Conservation (phyloP, 2,113 vertebrate species). For the Burhinus bistriatus region DNA sequence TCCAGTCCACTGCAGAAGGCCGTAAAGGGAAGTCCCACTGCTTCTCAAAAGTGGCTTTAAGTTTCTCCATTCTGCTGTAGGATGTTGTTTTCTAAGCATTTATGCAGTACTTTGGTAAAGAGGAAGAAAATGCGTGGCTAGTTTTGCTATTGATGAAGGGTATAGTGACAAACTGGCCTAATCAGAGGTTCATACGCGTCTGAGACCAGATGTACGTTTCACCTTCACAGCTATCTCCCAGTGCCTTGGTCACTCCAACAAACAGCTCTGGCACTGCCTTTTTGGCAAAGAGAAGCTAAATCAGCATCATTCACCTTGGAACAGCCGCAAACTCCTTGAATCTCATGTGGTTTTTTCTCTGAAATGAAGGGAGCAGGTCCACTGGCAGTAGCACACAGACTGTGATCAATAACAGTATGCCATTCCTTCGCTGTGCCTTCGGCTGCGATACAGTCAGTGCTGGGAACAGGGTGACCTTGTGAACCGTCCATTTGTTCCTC, state of each 20-base stretch:
- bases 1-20: neutral
- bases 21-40: rapidly evolving
- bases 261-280: conserved; percentile 43
- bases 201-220: conserved; percentile 53
- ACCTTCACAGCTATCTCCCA: conserved; percentile 60
- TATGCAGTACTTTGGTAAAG: neutral
- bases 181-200: neutral
- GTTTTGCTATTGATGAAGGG: conserved; percentile 11
- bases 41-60: neutral
- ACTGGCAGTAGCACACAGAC: neutral
- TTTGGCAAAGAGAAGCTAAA: conserved; percentile 61
- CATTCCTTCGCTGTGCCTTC: neutral
- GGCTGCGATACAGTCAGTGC: neutral
- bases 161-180: conserved; percentile 28
- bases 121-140: neutral
- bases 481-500: neutral
- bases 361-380: neutral
- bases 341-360: neutral
- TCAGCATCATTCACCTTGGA: conserved; percentile 66
- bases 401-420: neutral
- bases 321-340: conserved; percentile 44
- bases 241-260: conserved; percentile 53
- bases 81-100: neutral
- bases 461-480: neutral
- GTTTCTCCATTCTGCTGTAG: neutral